These are phyloP conservation scores for Drosophila teissieri DNA, from an alignment of 1,140 invertebrate genomes.

Conservation along the genomic window DNA sequence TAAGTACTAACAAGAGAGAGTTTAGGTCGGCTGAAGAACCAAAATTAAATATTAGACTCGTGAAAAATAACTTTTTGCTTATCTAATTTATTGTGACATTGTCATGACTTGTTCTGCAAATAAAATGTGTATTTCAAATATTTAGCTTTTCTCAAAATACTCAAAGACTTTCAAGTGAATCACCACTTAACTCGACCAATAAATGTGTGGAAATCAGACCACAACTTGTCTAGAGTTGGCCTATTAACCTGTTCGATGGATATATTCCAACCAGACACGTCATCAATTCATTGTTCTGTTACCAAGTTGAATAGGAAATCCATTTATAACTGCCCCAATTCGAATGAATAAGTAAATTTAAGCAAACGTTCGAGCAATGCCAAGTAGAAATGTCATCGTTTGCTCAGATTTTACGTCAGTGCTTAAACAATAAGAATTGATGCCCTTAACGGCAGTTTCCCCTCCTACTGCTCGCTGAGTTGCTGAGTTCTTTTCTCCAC, in stretches of 20 bases:
- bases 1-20: no score
- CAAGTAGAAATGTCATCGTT: constrained; percentile 56
- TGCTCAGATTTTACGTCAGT: constrained; percentile 61
- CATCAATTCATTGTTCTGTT: constrained; percentile 4
- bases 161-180: background rate
- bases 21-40: no score
- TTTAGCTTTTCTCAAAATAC: background rate
- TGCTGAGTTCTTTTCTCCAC: background rate
- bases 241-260: constrained; percentile 10
- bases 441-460: background rate
- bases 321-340: constrained; percentile 31
- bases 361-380: constrained; percentile 49
- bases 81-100: no score
- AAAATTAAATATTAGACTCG: no score
- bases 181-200: background rate
- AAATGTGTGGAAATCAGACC: background rate
- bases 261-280: background rate
- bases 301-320: constrained; percentile 16
- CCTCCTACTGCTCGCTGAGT: background rate
- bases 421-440: constrained; percentile 69
- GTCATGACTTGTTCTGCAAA: no score
- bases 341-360: constrained; percentile 33
- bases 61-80: no score
- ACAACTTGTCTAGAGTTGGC: background rate
- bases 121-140: background rate